phyloP scores from a whole-genome alignment of 2,888 invertebrate genomes.

The Encarsia formosa region DNA sequence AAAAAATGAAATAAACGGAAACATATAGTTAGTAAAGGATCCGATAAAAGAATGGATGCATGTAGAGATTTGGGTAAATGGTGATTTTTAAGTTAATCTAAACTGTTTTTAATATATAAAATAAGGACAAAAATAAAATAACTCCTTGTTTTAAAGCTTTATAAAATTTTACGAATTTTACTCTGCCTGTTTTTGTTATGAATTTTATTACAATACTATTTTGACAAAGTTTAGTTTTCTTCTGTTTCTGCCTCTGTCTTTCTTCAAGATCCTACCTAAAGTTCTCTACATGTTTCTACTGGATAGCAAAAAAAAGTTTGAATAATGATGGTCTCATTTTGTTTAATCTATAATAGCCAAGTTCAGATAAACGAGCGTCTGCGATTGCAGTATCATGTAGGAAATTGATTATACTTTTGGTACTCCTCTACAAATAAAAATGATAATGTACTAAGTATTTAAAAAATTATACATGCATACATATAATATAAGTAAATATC shows the following conservation, averaged over 20 bases:
- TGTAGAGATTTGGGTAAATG: conserved; percentile 18
- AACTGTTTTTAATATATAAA: too few species aligned
- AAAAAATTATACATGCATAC: conserved; percentile 8
- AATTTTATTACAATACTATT: too few species aligned
- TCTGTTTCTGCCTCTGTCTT: too few species aligned
- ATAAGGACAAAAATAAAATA: too few species aligned
- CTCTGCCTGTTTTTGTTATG: conserved; percentile 3
- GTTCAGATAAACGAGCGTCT: conserved; percentile 38
- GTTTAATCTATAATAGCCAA: conserved; percentile 34
- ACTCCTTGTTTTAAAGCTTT: conserved; percentile 1
- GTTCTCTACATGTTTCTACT: conserved; percentile 17
- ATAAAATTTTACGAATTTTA: conserved; percentile 4
- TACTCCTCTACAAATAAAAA: conserved; percentile 17
- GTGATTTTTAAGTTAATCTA: background rate
- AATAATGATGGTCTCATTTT: too few species aligned
- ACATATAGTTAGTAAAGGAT: conserved; percentile 29
- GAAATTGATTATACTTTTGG: conserved; percentile 29
- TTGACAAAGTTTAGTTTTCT: too few species aligned
- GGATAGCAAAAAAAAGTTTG: too few species aligned
- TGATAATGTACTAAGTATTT: conserved; percentile 20
- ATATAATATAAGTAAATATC: conserved; percentile 10
- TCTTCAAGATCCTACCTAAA: too few species aligned
- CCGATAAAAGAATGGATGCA: conserved; percentile 9
- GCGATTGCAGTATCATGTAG: conserved; percentile 36
- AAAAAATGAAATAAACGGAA: conserved; percentile 42